Percentiles rank a stretch among this genome's conserved stretches.
phyloP scores from a whole-genome alignment of 2,113 vertebrate species.

The Rhinolophus sinicus region DNA sequence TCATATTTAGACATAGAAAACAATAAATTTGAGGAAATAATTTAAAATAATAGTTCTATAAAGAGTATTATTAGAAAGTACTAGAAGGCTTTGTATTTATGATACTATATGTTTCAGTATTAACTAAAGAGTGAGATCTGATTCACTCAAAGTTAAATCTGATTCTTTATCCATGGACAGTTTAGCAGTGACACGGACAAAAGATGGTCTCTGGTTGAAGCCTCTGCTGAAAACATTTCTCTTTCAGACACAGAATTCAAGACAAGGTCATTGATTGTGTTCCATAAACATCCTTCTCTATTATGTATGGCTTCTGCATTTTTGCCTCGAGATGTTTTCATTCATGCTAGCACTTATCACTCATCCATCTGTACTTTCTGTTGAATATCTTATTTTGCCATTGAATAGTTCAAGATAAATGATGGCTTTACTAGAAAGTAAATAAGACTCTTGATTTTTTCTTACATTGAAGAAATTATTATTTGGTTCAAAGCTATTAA shows the following conservation, averaged over 20 bases:
- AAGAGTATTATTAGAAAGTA: constrained; percentile 6
- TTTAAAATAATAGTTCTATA: neutral
- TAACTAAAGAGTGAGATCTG: neutral
- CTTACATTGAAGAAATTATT: constrained; percentile 48
- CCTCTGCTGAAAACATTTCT: constrained; percentile 42
- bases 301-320: constrained; percentile 49
- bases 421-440: constrained; percentile 49
- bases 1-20: neutral
- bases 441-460: neutral
- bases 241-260: constrained; percentile 57
- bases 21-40: neutral
- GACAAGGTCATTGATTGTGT: constrained; percentile 48
- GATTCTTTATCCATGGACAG: neutral
- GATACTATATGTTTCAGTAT: neutral
- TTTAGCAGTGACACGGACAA: constrained; percentile 50
- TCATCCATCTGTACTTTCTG: constrained; percentile 36
- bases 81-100: constrained; percentile 17
- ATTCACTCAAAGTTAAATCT: constrained; percentile 45
- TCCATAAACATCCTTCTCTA: constrained; percentile 46
- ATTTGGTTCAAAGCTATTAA: constrained; percentile 31
- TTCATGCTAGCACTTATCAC: constrained; percentile 58
- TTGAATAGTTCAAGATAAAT: constrained; percentile 57
- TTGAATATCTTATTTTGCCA: constrained; percentile 66
- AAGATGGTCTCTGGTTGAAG: constrained; percentile 24
- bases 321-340: constrained; percentile 62